Evolutionary conservation across 37 sponge, comb jelly and placozoan genomes (phyloP).

Genomic region (Agelas oroides): DNA sequence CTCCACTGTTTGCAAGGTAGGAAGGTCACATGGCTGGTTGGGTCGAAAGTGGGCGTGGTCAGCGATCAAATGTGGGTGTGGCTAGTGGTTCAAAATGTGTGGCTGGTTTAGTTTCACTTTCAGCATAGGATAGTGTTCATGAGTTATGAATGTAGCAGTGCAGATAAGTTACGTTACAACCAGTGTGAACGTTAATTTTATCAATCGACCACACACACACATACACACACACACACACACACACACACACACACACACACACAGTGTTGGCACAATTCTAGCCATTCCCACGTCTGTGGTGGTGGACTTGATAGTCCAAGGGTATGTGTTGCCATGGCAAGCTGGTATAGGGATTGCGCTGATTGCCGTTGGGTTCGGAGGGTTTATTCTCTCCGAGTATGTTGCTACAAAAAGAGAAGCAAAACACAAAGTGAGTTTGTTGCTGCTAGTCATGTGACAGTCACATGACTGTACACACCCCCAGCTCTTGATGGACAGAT

Average conservation of each 20-base stretch:
- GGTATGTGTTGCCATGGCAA: constrained; percentile 39
- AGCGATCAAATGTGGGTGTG: neutral
- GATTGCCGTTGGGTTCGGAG: constrained; percentile 68
- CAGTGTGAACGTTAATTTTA: too few species aligned
- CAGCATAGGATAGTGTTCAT: too few species aligned
- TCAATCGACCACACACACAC: constrained; percentile 4
- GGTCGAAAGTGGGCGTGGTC: too few species aligned
- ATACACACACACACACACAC: constrained; percentile 16
- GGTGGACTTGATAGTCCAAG: constrained; percentile 60
- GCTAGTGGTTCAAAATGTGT: neutral
- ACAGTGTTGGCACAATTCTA: constrained; percentile 68
- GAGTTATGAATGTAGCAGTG: too few species aligned
- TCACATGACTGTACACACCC: too few species aligned
- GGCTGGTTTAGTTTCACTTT: neutral
- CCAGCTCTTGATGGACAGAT: too few species aligned
- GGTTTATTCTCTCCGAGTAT: constrained; percentile 52
- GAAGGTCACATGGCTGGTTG: too few species aligned
- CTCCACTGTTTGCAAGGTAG: constrained; percentile 81
- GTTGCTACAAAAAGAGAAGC: constrained; percentile 4
- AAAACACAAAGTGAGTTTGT: neutral
- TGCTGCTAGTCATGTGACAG: too few species aligned
- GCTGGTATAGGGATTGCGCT: constrained; percentile 54
- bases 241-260: neutral
- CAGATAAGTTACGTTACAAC: too few species aligned
- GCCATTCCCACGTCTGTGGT: constrained; percentile 64